A percentile compares a stretch with the other conserved stretches of the same genome.
Conservation (phyloP, 2,888 invertebrate genomes). For the Acanthosepion esculentum region DNA sequence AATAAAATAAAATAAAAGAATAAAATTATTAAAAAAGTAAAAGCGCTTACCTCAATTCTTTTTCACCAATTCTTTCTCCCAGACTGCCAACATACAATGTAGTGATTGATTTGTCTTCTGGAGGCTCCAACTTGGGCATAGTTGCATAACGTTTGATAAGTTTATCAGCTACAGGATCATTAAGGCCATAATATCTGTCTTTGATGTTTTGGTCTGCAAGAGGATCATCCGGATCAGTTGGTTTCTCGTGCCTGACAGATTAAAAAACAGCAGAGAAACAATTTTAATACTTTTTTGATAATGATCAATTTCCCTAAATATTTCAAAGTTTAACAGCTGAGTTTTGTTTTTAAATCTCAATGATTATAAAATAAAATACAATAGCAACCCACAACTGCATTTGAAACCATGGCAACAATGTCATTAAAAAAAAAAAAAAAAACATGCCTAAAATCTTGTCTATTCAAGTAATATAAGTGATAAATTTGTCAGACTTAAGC, state of each 20-base stretch:
- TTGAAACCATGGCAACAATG: too few species aligned
- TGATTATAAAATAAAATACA: too few species aligned
- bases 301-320: too few species aligned
- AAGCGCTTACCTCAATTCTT: slow-evolving; percentile 82
- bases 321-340: too few species aligned
- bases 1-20: too few species aligned
- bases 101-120: slow-evolving; percentile 96
- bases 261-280: not conserved
- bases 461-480: too few species aligned
- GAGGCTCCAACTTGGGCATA: slow-evolving; percentile 94
- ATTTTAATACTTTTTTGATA: not conserved
- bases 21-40: too few species aligned
- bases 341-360: too few species aligned
- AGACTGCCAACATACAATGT: slow-evolving; percentile 98
- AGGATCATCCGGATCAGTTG: slow-evolving; percentile 97
- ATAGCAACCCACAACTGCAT: too few species aligned
- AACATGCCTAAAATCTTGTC: too few species aligned
- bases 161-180: slow-evolving; percentile 97
- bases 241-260: slow-evolving; percentile 87
- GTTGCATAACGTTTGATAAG: slow-evolving; percentile 90
- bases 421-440: too few species aligned
- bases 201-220: slow-evolving; percentile 96
- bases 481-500: too few species aligned
- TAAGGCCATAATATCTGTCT: slow-evolving; percentile 88
- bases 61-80: slow-evolving; percentile 88